These are phyloP conservation scores for Pterois miles DNA, from an alignment of 2,797 vertebrate genomes.

Conservation along the genomic window DNA sequence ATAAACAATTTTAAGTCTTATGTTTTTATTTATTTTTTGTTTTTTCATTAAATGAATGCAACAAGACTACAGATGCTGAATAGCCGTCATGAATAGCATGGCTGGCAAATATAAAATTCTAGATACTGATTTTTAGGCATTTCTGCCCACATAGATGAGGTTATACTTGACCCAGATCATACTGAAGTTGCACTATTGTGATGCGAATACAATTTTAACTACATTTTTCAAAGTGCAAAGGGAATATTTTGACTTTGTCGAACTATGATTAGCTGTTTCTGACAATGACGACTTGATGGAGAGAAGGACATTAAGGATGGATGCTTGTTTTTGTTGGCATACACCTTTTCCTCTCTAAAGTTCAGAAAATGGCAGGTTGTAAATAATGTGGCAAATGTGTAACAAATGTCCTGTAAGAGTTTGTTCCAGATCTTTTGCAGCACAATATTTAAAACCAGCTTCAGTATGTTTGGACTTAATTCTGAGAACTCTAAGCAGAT, in stretches of 20 bases:
- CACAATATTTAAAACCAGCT: no score
- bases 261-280: neutral
- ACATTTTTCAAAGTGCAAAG: neutral
- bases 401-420: no score
- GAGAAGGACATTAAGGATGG: neutral
- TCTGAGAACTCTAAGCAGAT: no score
- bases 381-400: neutral
- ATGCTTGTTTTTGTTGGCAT: neutral
- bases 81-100: neutral
- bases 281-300: neutral
- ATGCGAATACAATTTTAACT: neutral
- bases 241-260: neutral
- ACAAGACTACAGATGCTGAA: neutral
- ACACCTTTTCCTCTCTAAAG: neutral
- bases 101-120: neutral
- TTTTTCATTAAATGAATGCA: neutral
- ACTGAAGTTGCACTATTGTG: no score
- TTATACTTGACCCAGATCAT: neutral
- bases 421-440: neutral
- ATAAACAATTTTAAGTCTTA: neutral
- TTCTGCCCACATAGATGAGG: neutral
- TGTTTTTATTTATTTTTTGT: neutral
- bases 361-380: neutral
- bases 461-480: no score
- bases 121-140: neutral